These are phyloP conservation scores for Coregonus sp. DNA, from an alignment of 2,797 vertebrate species.

Conservation along the genomic window DNA sequence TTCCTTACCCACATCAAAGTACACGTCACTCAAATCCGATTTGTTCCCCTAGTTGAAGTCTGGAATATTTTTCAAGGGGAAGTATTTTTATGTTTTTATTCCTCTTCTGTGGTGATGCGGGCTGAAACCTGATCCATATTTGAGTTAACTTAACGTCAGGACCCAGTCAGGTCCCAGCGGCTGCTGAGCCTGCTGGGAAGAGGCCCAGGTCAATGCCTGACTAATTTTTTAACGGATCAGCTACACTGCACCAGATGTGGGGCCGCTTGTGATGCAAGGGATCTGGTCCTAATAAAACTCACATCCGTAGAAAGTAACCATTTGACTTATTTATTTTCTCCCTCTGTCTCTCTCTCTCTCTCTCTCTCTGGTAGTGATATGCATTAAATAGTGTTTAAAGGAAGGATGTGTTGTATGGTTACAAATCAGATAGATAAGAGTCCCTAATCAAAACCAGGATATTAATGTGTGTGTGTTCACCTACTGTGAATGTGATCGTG, in stretches of 20 bases:
- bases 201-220: constrained; percentile 68
- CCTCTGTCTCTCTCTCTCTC: not conserved
- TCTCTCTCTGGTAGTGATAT: constrained; percentile 7
- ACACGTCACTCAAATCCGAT: not conserved
- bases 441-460: constrained; percentile 25
- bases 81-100: constrained; percentile 30
- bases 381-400: constrained; percentile 13
- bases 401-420: constrained; percentile 30
- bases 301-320: constrained; percentile 69
- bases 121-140: constrained; percentile 57
- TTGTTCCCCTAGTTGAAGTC: not conserved
- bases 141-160: constrained; percentile 62
- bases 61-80: constrained; percentile 12
- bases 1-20: not conserved
- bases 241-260: constrained; percentile 72
- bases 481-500: constrained; percentile 16
- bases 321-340: constrained; percentile 46
- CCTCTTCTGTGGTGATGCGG: constrained; percentile 29
- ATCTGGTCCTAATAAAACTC: constrained; percentile 74
- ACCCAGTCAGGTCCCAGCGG: constrained; percentile 63
- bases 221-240: constrained; percentile 75
- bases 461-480: no score
- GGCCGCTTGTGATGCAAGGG: constrained; percentile 25
- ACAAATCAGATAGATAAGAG: constrained; percentile 14
- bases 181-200: constrained; percentile 50